phyloP scores from a whole-genome alignment of 2,113 vertebrate species.

The Notothenia coriiceps region DNA sequence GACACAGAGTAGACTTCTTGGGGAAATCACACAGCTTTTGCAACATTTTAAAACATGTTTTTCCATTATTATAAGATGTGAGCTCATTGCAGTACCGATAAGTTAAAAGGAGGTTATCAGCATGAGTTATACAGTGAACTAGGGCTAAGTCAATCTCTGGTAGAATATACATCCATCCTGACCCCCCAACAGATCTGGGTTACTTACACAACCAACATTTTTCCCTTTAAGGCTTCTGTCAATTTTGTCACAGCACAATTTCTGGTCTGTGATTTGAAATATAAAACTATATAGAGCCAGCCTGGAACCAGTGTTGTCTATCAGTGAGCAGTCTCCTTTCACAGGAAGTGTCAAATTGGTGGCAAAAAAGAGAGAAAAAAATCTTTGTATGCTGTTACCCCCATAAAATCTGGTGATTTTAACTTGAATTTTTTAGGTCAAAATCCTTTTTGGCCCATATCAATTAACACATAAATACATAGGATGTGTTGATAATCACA shows the following conservation, averaged over 20 bases:
- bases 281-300: constrained; percentile 32
- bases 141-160: constrained; percentile 16
- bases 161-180: constrained; percentile 25
- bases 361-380: constrained; percentile 16
- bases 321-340: constrained; percentile 24
- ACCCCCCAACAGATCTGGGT: constrained; percentile 34
- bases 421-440: neutral
- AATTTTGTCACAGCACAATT: constrained; percentile 45
- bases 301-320: constrained; percentile 42
- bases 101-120: constrained; percentile 21
- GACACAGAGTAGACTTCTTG: neutral
- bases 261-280: constrained; percentile 47
- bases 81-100: neutral
- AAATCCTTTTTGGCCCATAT: neutral
- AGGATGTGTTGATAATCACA: too few relatives aligned
- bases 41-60: constrained; percentile 1
- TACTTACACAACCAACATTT: constrained; percentile 27
- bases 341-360: constrained; percentile 38
- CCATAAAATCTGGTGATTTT: neutral
- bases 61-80: neutral
- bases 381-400: neutral
- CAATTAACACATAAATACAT: too few relatives aligned
- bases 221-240: constrained; percentile 29
- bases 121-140: constrained; percentile 7
- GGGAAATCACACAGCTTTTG: neutral